Evolutionary conservation across 2,113 vertebrate genomes (phyloP).

Genomic region (Podarcis cretensis): DNA sequence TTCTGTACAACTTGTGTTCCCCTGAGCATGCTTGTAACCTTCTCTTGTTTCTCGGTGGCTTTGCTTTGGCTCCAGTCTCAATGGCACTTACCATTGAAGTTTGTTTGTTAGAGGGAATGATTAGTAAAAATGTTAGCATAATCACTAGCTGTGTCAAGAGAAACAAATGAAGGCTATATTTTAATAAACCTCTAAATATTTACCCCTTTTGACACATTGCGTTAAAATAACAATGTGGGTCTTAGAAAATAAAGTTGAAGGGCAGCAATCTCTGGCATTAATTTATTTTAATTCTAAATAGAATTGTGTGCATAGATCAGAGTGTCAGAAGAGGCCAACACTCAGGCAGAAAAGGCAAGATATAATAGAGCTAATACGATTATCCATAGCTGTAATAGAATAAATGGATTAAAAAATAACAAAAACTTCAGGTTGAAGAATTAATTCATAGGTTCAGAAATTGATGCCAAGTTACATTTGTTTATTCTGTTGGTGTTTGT

Average conservation of each 20-base stretch:
- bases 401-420: slow-evolving; percentile 5
- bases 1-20: neutral
- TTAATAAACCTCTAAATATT: neutral
- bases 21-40: neutral
- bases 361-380: slow-evolving; percentile 2
- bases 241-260: neutral
- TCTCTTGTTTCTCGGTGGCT: too few species aligned
- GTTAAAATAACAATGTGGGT: neutral
- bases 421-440: neutral
- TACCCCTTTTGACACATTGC: neutral
- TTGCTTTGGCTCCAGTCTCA: neutral
- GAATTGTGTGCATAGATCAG: neutral
- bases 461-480: neutral
- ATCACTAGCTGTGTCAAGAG: neutral
- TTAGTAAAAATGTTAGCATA: neutral
- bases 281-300: neutral
- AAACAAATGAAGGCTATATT: neutral
- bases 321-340: neutral
- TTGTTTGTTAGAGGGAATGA: neutral
- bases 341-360: neutral
- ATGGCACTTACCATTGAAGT: neutral
- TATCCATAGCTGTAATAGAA: neutral
- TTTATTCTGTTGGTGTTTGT: neutral
- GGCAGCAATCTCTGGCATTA: neutral
- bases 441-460: neutral